These are phyloP conservation scores for Dysmachus trigonus DNA, from an alignment of 2,888 invertebrate species.

Conservation along the genomic window DNA sequence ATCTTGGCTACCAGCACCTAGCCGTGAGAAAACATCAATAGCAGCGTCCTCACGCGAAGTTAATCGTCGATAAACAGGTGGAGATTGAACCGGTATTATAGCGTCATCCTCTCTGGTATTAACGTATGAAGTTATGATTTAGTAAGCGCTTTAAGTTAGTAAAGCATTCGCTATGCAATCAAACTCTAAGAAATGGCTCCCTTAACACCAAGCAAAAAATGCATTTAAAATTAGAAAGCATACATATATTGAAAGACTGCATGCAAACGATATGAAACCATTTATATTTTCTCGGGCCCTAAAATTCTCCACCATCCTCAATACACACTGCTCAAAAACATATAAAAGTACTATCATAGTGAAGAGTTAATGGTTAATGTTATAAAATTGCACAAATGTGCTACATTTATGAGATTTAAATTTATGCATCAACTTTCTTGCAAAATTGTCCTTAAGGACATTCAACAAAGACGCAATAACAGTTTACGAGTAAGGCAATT, in stretches of 20 bases:
- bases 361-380: neutral
- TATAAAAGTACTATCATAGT: neutral
- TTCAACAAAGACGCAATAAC: neutral
- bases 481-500: neutral
- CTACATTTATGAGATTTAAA: neutral
- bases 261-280: constrained; percentile 15
- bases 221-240: neutral
- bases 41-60: constrained; percentile 55
- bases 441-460: neutral
- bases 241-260: constrained; percentile 5
- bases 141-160: constrained; percentile 36
- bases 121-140: constrained; percentile 25
- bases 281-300: neutral
- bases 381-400: neutral
- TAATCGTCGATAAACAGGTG: constrained; percentile 55
- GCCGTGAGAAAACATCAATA: constrained; percentile 57
- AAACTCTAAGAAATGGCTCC: neutral
- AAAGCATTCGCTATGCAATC: neutral
- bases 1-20: constrained; percentile 57
- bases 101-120: constrained; percentile 52
- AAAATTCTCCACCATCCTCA: neutral
- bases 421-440: neutral
- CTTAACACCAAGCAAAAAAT: neutral
- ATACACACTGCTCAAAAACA: neutral
- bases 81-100: constrained; percentile 49